Evolutionary conservation across 2,888 invertebrate species (phyloP), one percentile per base, ranked within the genome.

Genomic region (Idaea dimidiata): DNA sequence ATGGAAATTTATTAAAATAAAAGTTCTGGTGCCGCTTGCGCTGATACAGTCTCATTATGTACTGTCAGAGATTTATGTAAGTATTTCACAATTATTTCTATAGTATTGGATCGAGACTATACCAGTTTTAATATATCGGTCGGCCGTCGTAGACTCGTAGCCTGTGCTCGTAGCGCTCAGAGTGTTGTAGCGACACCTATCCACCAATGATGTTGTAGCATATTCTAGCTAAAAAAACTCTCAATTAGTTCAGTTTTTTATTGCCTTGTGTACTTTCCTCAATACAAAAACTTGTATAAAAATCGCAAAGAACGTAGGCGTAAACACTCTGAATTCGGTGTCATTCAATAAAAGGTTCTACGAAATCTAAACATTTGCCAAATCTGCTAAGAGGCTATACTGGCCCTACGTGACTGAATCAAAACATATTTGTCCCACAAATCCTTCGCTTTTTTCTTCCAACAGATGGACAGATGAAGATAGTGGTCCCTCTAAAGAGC

Each of bases 391-490:
- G 84, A 87, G 83, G 85, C 87, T 84, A 89, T 90, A 84, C 83
- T 73, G 73, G 67, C 79, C 77, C 80, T 83, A 89, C 89, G 89
- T 89, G 92, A 92, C 90, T 85, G 87, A 91, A 86, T 88, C 86
- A 84, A 83, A 88, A 84, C 84, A 89, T 85, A 90, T 92, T 91
- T 89, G 89, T 92, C 88, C 84, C 79, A 78, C 82, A 88, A 90
- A 91, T 84, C 90, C 88, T 78, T 82, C 82, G 84, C 83, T 83
- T 87, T 85, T 86, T 88, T 87, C 87, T 79, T 86, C 84, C 87
- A 86, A 86, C 82, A 87, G 88, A 88, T 88, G 84, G 87, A 82
- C 82, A 86, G 84, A 86, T 86, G 84, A 81, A 89, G 89, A 90
- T 88, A 89, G 87, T 78, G 80, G 88, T 81, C 86, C 87, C 86